Evolutionary conservation across 2,113 vertebrate species (phyloP).

Genomic region (Sinocyclocheilus anophthalmus): DNA sequence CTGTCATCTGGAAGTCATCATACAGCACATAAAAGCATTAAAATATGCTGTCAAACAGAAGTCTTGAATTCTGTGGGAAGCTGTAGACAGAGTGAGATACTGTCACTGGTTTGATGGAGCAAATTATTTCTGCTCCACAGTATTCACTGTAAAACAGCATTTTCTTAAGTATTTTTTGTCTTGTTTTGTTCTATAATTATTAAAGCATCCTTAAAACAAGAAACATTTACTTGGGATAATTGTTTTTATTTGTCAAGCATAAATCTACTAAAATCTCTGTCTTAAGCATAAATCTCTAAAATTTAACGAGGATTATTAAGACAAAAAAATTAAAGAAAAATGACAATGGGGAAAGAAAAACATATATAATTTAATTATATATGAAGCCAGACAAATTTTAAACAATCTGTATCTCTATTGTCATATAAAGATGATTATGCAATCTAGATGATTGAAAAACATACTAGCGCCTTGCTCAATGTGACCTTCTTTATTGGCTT

Average conservation of each 20-base stretch:
- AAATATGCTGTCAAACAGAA: constrained; percentile 21
- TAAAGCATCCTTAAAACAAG: not conserved
- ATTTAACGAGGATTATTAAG: not conserved
- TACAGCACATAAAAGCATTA: constrained; percentile 8
- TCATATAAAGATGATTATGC: not conserved
- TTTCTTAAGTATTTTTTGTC: not conserved
- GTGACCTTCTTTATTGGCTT: too few relatives aligned
- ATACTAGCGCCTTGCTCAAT: not conserved
- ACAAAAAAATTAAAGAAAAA: not conserved
- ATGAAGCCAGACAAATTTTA: not conserved
- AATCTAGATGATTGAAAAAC: not conserved
- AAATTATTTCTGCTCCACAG: not conserved
- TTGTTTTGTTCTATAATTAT: not conserved
- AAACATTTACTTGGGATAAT: not conserved
- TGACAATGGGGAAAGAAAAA: not conserved
- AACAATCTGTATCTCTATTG: not conserved
- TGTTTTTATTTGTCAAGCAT: not conserved
- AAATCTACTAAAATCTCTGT: not conserved
- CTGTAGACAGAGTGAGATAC: not conserved
- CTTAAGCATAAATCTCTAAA: too few relatives aligned
- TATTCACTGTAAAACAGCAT: not conserved
- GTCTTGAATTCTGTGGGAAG: not conserved
- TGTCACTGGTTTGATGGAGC: not conserved
- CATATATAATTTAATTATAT: not conserved
- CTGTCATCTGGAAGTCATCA: constrained; percentile 13